Evolutionary conservation across 2,113 vertebrate genomes (phyloP).

Genomic region (Eidolon helvum): DNA sequence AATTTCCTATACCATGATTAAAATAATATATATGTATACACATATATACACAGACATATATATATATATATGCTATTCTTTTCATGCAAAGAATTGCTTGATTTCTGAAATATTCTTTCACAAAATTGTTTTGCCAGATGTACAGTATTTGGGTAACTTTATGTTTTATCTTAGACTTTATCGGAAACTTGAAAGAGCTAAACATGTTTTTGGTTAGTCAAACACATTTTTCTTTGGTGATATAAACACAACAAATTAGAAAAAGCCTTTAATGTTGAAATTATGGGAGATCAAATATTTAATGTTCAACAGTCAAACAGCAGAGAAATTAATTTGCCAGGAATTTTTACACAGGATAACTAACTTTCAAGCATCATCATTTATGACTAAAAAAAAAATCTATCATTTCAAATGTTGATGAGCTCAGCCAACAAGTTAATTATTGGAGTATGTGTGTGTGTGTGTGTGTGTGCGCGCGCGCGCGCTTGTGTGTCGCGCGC

Average conservation of each 20-base stretch:
- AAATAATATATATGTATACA: not conserved
- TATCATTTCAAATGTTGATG: constrained; percentile 1
- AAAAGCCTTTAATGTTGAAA: constrained; percentile 42
- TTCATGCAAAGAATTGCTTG: not conserved
- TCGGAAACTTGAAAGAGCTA: constrained; percentile 48
- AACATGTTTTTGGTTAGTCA: constrained; percentile 44
- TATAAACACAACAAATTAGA: constrained; percentile 57
- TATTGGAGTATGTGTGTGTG: not conserved
- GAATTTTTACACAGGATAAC: constrained; percentile 12
- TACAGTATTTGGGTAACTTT: not conserved
- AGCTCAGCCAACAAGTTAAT: constrained; percentile 13
- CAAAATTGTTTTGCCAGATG: constrained; percentile 40
- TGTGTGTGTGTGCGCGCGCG: not conserved
- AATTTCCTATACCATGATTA: not conserved
- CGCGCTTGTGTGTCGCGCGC: no score
- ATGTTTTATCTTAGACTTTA: constrained; percentile 32
- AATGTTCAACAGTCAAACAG: constrained; percentile 6
- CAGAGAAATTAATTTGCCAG: constrained; percentile 29
- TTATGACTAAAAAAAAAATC: not conserved
- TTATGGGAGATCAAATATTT: constrained; percentile 57
- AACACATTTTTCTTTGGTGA: constrained; percentile 63
- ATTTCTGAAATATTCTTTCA: constrained; percentile 5
- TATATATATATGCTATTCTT: not conserved
- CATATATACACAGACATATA: no score
- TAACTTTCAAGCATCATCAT: not conserved